Conservation (phyloP, 1,140 invertebrate species). For the Cepaea nemoralis region DNA sequence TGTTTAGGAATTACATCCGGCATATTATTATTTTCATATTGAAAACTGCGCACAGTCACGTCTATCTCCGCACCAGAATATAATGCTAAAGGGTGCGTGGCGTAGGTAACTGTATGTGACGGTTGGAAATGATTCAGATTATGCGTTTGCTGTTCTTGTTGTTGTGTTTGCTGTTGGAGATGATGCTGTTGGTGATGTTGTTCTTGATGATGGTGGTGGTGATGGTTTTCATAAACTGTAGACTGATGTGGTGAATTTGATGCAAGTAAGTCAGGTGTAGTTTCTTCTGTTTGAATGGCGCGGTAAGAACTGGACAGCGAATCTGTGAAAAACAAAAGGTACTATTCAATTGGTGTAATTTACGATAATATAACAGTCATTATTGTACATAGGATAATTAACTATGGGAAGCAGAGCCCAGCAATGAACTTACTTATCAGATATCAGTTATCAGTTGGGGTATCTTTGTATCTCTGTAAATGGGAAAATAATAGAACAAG, state of each 20-base stretch:
- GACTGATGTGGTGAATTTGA: conserved; percentile 5
- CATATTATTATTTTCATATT: background rate
- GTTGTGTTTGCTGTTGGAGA: background rate
- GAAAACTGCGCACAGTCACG: background rate
- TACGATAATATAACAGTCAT: too few species aligned
- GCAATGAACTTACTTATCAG: too few species aligned
- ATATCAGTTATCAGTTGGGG: too few species aligned
- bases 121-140: too few species aligned
- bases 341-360: too few species aligned
- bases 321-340: background rate
- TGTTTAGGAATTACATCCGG: background rate
- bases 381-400: too few species aligned
- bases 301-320: background rate
- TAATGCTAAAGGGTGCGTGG: background rate
- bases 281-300: background rate
- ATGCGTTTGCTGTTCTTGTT: background rate
- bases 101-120: background rate
- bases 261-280: background rate
- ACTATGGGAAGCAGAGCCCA: too few species aligned
- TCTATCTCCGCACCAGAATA: background rate
- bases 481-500: too few species aligned
- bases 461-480: too few species aligned
- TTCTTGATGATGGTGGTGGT: background rate
- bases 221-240: background rate
- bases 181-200: conserved; percentile 29